Percentiles rank a stretch among this genome's conserved stretches.
Conservation (phyloP, 2,888 invertebrate genomes). For the Noctua pronuba region DNA sequence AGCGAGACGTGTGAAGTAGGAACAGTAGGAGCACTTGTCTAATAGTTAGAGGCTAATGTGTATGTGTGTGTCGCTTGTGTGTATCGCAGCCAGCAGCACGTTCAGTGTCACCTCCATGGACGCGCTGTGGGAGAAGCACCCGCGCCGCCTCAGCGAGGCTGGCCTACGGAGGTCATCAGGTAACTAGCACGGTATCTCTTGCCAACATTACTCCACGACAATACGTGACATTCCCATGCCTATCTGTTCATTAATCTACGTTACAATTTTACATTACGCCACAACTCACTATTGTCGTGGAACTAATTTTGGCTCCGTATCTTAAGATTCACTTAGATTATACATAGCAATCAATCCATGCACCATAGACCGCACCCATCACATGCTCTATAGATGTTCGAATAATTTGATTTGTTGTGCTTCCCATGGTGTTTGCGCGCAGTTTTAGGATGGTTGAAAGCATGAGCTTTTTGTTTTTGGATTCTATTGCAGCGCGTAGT, state of each 20-base stretch:
- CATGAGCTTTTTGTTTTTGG: slow-evolving; percentile 73
- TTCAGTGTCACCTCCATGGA: slow-evolving; percentile 92
- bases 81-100: slow-evolving; percentile 89
- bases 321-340: slow-evolving; percentile 65
- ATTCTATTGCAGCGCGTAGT: slow-evolving; percentile 68
- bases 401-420: slow-evolving; percentile 68
- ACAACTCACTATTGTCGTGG: slow-evolving; percentile 55
- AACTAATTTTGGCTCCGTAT: slow-evolving; percentile 57
- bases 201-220: slow-evolving; percentile 64
- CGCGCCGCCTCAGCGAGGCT: slow-evolving; percentile 94
- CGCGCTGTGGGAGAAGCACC: slow-evolving; percentile 93
- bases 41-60: slow-evolving; percentile 86
- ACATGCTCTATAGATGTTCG: slow-evolving; percentile 70
- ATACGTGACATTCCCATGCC: slow-evolving; percentile 58
- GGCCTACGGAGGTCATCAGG: slow-evolving; percentile 94
- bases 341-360: slow-evolving; percentile 61
- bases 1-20: slow-evolving; percentile 64
- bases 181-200: slow-evolving; percentile 81
- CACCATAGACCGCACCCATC: slow-evolving; percentile 72
- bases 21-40: slow-evolving; percentile 74
- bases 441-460: slow-evolving; percentile 68
- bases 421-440: slow-evolving; percentile 76
- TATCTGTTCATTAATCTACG: slow-evolving; percentile 56
- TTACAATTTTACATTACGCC: slow-evolving; percentile 42
- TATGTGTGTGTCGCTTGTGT: slow-evolving; percentile 88